Base-by-base conservation (phyloP, 2,797 vertebrate species). In the Chrosomus eos region DNA sequence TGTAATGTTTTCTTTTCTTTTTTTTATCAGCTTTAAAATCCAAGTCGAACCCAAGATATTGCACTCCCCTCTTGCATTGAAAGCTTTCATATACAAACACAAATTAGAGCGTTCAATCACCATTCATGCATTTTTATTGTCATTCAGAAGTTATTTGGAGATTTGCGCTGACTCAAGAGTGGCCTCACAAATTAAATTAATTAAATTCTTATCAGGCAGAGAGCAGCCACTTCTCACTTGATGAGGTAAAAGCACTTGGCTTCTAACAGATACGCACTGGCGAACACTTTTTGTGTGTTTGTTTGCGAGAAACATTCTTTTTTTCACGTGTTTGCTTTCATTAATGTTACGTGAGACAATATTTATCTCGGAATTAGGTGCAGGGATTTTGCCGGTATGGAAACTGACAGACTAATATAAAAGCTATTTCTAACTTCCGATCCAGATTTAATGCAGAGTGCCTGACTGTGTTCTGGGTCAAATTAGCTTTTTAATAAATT, bases 231-330 rank as follows among this genome's bases (percentile, higher is more conserved):
- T 87, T 88, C 64, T 68, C 86, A 80, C 78, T 79, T 83, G 88
- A 87, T 87, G 70, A 88, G 82, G 81, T 89, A 89, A 89, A 90
- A 91, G 83, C 83, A 81, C 82, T 79, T 79, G 23, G 26, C 74
- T 51, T 73, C 70, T 70, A 58, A 40, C 48, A 21, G 60, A 74
- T 82, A 87, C 36, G 60, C 68, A 9, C 51, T 26, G 26, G 14
- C 53, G 75, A 74, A 77, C 67, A 64, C 38, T 81, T 80, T 76
- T 71, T 66, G 21, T 38, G 70, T 67, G 58, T 79, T 80, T 81
- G 77, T 74, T 80, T 75, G 77, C 1, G 4, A 43, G 64, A 77
- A 84, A 55, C 51, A 0, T 36, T 48, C 51, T 28, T 80, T 67
- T 81, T 75, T 81, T 83, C 53, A 55, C 48, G 19, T 84, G 82